Evolutionary conservation across 2,113 vertebrate genomes (phyloP).

Genomic region (Cyrtonyx montezumae): DNA sequence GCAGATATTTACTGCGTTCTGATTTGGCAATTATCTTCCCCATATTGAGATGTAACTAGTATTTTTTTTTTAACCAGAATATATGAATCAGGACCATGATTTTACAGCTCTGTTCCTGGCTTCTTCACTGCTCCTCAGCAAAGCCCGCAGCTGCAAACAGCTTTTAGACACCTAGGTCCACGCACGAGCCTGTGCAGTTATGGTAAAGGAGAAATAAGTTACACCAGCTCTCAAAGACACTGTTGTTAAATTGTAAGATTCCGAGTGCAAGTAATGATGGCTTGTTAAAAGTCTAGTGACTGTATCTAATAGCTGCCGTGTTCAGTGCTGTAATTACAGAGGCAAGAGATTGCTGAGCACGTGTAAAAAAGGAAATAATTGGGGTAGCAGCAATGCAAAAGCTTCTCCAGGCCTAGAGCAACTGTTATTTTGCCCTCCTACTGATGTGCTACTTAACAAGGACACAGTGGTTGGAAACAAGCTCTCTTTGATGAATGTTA

Average conservation of each 20-base stretch:
- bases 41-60: rapidly evolving
- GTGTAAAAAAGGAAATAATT: conserved; percentile 62
- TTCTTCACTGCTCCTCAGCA: background rate
- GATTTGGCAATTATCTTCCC: background rate
- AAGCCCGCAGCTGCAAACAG: background rate
- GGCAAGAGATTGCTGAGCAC: conserved; percentile 37
- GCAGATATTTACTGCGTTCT: background rate
- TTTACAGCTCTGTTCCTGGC: background rate
- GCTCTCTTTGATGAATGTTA: background rate
- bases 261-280: conserved; percentile 13
- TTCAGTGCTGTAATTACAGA: conserved; percentile 56
- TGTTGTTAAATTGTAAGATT: background rate
- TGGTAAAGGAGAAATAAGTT: background rate
- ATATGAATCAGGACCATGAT: background rate
- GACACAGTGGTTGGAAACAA: background rate
- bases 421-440: conserved; percentile 56
- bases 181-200: background rate
- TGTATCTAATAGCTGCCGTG: conserved; percentile 37
- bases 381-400: conserved; percentile 50
- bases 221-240: background rate
- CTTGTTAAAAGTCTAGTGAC: conserved; percentile 41
- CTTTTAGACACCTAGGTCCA: rapidly evolving
- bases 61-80: background rate
- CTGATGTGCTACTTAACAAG: background rate
- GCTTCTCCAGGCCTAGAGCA: conserved; percentile 33